phyloP scores from a whole-genome alignment of 2,888 invertebrate species.

The Polyploca ridens region DNA sequence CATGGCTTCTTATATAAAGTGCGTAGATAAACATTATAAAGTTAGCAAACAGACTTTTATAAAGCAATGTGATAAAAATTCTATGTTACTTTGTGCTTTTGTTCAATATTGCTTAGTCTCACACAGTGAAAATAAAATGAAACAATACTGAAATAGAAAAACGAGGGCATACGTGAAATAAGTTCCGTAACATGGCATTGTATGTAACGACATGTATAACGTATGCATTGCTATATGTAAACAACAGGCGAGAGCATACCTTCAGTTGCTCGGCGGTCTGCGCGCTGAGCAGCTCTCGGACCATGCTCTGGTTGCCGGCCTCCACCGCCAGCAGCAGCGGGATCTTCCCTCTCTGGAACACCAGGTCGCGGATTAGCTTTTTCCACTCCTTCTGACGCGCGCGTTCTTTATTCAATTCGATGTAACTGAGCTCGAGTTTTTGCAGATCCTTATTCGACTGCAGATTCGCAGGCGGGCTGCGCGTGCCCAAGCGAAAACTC shows the following conservation, averaged over 20 bases:
- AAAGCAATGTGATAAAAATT: slow-evolving; percentile 1
- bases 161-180: slow-evolving; percentile 1
- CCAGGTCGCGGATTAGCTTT: slow-evolving; percentile 84
- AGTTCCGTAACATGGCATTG: slow-evolving; percentile 4
- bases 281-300: slow-evolving; percentile 94
- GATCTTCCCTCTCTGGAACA: slow-evolving; percentile 94
- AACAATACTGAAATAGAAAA: not conserved
- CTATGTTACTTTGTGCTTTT: slow-evolving; percentile 1
- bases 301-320: slow-evolving; percentile 97
- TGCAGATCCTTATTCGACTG: slow-evolving; percentile 67
- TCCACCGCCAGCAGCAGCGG: slow-evolving; percentile 97
- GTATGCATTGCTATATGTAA: slow-evolving; percentile 13
- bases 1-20: not conserved
- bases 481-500: slow-evolving; percentile 50
- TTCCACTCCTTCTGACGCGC: slow-evolving; percentile 82
- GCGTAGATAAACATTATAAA: not conserved
- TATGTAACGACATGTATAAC: slow-evolving; percentile 6
- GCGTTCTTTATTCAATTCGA: slow-evolving; percentile 81
- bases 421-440: slow-evolving; percentile 78
- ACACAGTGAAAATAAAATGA: not conserved
- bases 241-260: slow-evolving; percentile 63
- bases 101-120: not conserved
- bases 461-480: slow-evolving; percentile 64
- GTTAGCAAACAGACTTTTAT: not conserved
- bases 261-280: slow-evolving; percentile 95